Conservation (phyloP, 1,140 invertebrate species). For the Oreohelix idahoensis region DNA sequence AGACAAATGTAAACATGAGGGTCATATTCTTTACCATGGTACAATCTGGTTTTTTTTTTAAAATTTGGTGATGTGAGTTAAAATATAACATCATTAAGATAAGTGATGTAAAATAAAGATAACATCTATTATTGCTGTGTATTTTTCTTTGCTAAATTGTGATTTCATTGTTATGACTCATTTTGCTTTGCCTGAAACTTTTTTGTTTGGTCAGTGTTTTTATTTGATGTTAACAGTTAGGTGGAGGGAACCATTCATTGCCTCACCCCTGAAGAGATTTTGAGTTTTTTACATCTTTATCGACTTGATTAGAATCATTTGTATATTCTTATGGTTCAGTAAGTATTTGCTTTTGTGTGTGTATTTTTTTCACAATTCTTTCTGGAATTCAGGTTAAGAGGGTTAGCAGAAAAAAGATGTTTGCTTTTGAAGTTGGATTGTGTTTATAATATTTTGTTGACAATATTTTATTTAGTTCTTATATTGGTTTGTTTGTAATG, state of each 20-base stretch:
- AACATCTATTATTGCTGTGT: constrained; percentile 22
- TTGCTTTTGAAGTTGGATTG: too few species aligned
- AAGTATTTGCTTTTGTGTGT: too few species aligned
- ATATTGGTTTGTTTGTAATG: too few species aligned
- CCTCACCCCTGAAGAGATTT: too few species aligned
- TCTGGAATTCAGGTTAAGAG: too few species aligned
- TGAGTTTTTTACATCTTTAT: too few species aligned
- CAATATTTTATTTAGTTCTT: too few species aligned
- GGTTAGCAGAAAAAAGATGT: too few species aligned
- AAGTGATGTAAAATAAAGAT: constrained; percentile 17
- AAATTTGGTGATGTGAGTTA: not conserved
- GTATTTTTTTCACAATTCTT: too few species aligned
- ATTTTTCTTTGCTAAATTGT: constrained; percentile 19
- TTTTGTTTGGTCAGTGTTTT: not conserved
- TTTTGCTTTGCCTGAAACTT: not conserved
- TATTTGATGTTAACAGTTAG: not conserved
- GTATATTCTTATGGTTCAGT: too few species aligned
- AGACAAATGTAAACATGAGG: not conserved
- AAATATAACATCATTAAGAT: not conserved
- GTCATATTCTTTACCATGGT: not conserved
- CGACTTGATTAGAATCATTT: too few species aligned
- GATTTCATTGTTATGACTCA: not conserved
- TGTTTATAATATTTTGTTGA: too few species aligned
- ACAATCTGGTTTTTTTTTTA: not conserved
- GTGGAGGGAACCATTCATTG: not conserved